Evolutionary conservation across 2,888 invertebrate genomes (phyloP).

Genomic region (Andrena flavipes): DNA sequence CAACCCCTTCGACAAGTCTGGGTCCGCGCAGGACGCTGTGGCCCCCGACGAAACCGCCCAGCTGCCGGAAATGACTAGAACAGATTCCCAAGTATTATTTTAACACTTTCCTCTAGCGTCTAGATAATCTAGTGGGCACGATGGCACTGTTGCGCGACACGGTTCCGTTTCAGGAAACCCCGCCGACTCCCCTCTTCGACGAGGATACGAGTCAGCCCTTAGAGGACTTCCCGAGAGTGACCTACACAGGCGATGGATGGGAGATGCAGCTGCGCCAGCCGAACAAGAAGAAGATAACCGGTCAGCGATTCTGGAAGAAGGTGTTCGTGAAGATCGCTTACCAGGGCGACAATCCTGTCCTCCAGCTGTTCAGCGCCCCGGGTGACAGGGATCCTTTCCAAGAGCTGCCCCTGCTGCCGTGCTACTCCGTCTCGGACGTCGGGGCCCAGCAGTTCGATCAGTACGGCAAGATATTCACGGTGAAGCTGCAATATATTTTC

Average conservation of each 20-base stretch:
- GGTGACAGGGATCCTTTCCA: slow-evolving; percentile 97
- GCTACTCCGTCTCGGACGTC: slow-evolving; percentile 97
- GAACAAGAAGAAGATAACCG: slow-evolving; percentile 98
- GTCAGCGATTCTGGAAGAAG: slow-evolving; percentile 98
- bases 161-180: slow-evolving; percentile 88
- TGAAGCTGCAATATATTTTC: slow-evolving; percentile 98
- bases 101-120: too few species aligned
- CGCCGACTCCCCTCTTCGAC: slow-evolving; percentile 97
- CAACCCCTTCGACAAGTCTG: slow-evolving; percentile 92
- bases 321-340: slow-evolving; percentile 93
- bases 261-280: slow-evolving; percentile 98
- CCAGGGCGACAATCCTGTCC: slow-evolving; percentile 93
- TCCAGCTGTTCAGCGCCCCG: slow-evolving; percentile 93
- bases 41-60: slow-evolving; percentile 78
- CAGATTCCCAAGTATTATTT: slow-evolving; percentile 80
- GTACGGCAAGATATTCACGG: slow-evolving; percentile 99
- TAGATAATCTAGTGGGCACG: too few species aligned
- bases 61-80: slow-evolving; percentile 83
- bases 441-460: slow-evolving; percentile 99
- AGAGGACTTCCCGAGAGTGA: slow-evolving; percentile 94
- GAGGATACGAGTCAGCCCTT: slow-evolving; percentile 97
- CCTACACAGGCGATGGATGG: slow-evolving; percentile 94
- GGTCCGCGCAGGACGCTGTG: slow-evolving; percentile 82
- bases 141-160: background rate
- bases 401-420: slow-evolving; percentile 96